Conservation (phyloP, 2,888 invertebrate species). For the Pterobdella sp. region DNA sequence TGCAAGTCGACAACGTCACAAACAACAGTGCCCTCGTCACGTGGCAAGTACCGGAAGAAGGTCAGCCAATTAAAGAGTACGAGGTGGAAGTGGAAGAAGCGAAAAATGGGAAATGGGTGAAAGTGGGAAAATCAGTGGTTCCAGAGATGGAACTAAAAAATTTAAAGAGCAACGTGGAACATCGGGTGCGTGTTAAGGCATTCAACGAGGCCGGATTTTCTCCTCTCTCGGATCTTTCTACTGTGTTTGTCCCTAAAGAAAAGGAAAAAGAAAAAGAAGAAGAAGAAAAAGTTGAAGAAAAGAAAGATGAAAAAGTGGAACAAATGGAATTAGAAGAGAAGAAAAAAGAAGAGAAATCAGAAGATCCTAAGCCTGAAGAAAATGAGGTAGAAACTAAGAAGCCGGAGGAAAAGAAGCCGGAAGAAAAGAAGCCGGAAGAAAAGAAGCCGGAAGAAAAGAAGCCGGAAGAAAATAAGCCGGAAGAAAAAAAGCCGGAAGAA, state of each 20-base stretch:
- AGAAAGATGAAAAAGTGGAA: constrained; percentile 16
- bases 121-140: constrained; percentile 76
- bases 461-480: not conserved
- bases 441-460: constrained; percentile 2
- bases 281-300: not conserved
- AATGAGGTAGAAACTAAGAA: too few relatives aligned
- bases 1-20: constrained; percentile 44
- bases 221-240: too few relatives aligned
- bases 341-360: too few relatives aligned
- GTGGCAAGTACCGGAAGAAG: constrained; percentile 49
- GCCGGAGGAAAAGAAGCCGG: too few relatives aligned
- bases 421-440: too few relatives aligned
- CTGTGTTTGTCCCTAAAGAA: too few relatives aligned
- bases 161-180: too few relatives aligned
- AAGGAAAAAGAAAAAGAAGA: too few relatives aligned
- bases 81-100: constrained; percentile 42
- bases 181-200: too few relatives aligned
- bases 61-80: constrained; percentile 48
- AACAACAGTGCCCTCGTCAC: constrained; percentile 44
- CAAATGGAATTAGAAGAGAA: not conserved
- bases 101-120: constrained; percentile 77
- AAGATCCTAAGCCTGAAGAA: too few relatives aligned
- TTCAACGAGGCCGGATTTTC: too few relatives aligned
- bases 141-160: too few relatives aligned
- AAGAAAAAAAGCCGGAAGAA: not conserved